Conservation (phyloP, 2,113 vertebrate genomes). For the Dendropsophus ebraccatus region DNA sequence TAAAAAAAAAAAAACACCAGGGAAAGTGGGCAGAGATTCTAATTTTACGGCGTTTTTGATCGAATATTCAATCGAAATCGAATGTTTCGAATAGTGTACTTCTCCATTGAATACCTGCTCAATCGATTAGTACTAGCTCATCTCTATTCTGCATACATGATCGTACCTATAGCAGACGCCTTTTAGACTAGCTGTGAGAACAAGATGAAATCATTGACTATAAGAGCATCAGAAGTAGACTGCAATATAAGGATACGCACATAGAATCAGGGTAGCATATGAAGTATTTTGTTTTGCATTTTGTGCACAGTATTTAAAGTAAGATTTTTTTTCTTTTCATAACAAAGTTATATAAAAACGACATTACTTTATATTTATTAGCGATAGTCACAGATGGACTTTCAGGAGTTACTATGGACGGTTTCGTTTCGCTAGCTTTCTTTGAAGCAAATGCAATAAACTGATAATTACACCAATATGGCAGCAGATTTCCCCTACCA, state of each 20-base stretch:
- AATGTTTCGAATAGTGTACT: too few species aligned
- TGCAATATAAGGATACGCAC: not conserved
- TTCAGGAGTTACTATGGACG: not conserved
- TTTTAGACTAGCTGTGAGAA: not conserved
- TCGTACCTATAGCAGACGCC: not conserved
- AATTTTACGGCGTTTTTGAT: too few species aligned
- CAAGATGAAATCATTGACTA: not conserved
- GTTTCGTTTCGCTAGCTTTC: not conserved
- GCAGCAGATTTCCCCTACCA: not conserved
- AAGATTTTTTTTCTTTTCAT: not conserved
- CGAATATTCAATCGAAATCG: too few species aligned
- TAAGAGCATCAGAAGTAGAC: not conserved
- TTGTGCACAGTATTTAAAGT: not conserved
- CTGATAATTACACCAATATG: not conserved
- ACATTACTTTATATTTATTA: not conserved
- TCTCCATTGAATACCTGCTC: not conserved
- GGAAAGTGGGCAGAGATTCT: too few species aligned
- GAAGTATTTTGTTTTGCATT: not conserved
- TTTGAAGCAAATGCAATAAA: conserved; percentile 18
- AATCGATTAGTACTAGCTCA: not conserved
- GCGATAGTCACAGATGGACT: not conserved
- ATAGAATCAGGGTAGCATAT: not conserved
- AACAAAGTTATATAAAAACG: not conserved
- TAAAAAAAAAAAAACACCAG: too few species aligned
- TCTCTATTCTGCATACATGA: not conserved